phyloP scores from a whole-genome alignment of 2,113 vertebrate species.

The Saguinus imperator region DNA sequence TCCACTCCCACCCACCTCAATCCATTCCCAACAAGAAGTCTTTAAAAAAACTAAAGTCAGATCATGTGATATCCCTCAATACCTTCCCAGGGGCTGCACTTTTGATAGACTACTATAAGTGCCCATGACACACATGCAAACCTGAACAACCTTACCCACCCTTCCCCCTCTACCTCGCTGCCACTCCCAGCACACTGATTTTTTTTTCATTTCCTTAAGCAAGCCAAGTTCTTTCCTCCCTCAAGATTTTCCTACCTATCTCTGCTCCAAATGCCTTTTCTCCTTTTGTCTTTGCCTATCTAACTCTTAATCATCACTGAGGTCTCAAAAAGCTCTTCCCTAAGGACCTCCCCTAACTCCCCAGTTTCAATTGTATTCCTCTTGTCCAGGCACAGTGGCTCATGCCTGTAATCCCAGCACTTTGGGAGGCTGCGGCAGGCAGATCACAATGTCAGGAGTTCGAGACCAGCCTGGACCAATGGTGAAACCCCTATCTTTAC shows the following conservation, averaged over 20 bases:
- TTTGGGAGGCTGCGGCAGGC: too few relatives aligned
- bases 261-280: neutral
- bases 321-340: neutral
- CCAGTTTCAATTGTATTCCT: neutral
- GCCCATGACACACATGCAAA: neutral
- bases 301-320: neutral
- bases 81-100: neutral
- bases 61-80: neutral
- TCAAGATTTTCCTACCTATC: neutral
- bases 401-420: too few relatives aligned
- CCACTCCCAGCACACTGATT: neutral
- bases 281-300: neutral
- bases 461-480: too few relatives aligned
- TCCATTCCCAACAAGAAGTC: neutral
- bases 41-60: neutral
- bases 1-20: neutral
- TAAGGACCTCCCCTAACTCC: neutral
- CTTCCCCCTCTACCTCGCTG: neutral
- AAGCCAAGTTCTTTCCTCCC: neutral
- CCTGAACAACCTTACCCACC: neutral
- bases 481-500: too few relatives aligned
- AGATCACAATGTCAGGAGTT: too few relatives aligned
- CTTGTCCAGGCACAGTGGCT: too few relatives aligned
- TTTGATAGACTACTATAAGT: neutral
- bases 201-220: neutral